Base-by-base conservation (phyloP, 2,113 vertebrate species). In the Cranoglanis bouderius region DNA sequence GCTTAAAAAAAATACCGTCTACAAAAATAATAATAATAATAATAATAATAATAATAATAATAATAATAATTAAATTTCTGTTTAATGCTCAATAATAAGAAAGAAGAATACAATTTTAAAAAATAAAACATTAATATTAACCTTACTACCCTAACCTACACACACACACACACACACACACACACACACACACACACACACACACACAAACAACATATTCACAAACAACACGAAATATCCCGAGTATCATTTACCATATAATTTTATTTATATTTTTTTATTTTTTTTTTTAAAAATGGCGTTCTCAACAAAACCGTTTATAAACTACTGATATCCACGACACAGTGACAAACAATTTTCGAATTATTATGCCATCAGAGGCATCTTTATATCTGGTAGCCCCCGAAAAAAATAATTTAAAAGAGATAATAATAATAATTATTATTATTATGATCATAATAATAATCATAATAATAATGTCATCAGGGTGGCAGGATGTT, bases 311-410 rank as follows among this genome's bases (percentile, higher is more conserved):
- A 84, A 86, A 53, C 32, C 77, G 70, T 75, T 65, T 82, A 85
- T 77, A 67, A 87, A 89, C 85, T 87, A 90, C 82, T 74, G 85
- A 89, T 74, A 85, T 83, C 19, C 86, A 89, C 90, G 80, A 89
- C 74, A 89, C 90, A 77, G 80, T 57, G 82, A 89, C 88, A 89
- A 74, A 87, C 53, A 87, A 80, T 40, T 21, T 65, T 53, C 24
- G 13, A 77, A 65, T 46, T n/a, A 40, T 43, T 63, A 67, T 83
- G 14, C 82, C 43, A 4, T 63, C 38, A 51, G 29, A 53, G 55
- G 74, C 21, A 40, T 53, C 16, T 72, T 75, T n/a, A 35, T 26
- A 70, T 26, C 35, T 40, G 67, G 3, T 88, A 46, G 1, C 51
- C 29, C 16, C 40, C n/a, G 65, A 84, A 21, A 40, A 67, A 67